A percentile compares a stretch with the other conserved stretches of the same genome.
Conservation (phyloP, 2,797 vertebrate species). For the Oreochromis grahami region DNA sequence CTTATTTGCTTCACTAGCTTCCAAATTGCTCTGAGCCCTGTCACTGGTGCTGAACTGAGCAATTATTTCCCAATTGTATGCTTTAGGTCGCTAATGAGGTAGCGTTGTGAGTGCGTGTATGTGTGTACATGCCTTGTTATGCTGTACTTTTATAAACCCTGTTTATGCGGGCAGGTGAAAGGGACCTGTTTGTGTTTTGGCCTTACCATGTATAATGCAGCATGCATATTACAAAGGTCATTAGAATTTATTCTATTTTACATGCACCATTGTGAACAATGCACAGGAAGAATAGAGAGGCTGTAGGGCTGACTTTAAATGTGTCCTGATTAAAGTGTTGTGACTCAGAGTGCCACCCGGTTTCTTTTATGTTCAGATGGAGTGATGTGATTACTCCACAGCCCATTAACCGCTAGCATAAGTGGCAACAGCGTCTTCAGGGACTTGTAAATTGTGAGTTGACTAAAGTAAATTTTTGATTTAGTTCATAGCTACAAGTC, state of each 20-base stretch:
- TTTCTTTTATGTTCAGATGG: slow-evolving; percentile 46
- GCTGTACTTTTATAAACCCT: neutral
- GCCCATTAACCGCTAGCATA: slow-evolving; percentile 38
- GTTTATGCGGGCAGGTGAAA: neutral
- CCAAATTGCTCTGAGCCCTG: slow-evolving; percentile 4
- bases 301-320: slow-evolving; percentile 23
- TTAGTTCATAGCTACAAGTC: neutral
- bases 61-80: slow-evolving; percentile 40
- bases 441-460: slow-evolving; percentile 26
- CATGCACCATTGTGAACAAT: neutral
- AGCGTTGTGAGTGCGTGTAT: neutral
- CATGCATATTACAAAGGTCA: neutral
- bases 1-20: slow-evolving; percentile 1
- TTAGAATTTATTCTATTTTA: neutral
- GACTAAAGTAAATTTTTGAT: neutral
- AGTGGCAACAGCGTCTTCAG: slow-evolving; percentile 10
- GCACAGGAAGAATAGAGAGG: neutral
- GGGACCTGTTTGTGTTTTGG: neutral
- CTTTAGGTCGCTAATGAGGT: slow-evolving; percentile 29
- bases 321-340: slow-evolving; percentile 54
- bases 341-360: slow-evolving; percentile 43
- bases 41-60: slow-evolving; percentile 33
- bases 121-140: neutral
- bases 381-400: slow-evolving; percentile 43
- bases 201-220: neutral